Evolutionary conservation across 2,888 invertebrate genomes (phyloP).

Genomic region (Cosmorhoe ocellata): DNA sequence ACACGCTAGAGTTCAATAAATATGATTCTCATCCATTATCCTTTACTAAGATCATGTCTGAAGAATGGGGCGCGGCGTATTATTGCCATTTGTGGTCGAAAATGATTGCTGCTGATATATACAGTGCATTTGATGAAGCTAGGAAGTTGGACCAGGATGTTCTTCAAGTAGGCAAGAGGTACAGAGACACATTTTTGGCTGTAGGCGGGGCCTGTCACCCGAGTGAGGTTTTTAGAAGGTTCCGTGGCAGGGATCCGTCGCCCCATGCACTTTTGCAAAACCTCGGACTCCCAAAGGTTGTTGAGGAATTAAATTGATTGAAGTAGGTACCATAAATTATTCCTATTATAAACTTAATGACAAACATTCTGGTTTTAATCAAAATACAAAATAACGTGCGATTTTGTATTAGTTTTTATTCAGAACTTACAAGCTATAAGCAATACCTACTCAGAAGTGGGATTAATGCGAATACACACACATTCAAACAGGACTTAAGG

Average conservation of each 20-base stretch:
- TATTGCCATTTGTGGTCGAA: conserved; percentile 93
- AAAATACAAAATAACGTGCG: not conserved
- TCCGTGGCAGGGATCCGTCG: conserved; percentile 95
- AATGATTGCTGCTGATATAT: conserved; percentile 95
- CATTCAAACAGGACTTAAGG: too few species aligned
- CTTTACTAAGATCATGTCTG: conserved; percentile 91
- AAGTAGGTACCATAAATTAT: conserved; percentile 33
- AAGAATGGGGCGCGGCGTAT: conserved; percentile 93
- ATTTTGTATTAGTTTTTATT: conserved; percentile 10
- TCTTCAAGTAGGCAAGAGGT: conserved; percentile 85
- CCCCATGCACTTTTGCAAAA: conserved; percentile 89
- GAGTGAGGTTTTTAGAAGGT: conserved; percentile 93
- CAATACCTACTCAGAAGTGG: too few species aligned
- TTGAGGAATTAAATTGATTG: conserved; percentile 61
- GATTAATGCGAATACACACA: too few species aligned
- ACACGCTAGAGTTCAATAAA: conserved; percentile 88
- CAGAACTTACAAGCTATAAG: conserved; percentile 1
- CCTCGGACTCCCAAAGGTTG: conserved; percentile 76
- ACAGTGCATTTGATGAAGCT: conserved; percentile 91
- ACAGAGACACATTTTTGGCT: conserved; percentile 91
- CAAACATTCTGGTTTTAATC: conserved; percentile 16
- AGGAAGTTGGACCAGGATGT: conserved; percentile 76
- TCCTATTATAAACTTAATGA: conserved; percentile 52
- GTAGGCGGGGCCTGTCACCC: conserved; percentile 92
- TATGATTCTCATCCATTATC: conserved; percentile 93